phyloP scores from a whole-genome alignment of 2,113 vertebrate genomes.

The Poeciliopsis prolifica region DNA sequence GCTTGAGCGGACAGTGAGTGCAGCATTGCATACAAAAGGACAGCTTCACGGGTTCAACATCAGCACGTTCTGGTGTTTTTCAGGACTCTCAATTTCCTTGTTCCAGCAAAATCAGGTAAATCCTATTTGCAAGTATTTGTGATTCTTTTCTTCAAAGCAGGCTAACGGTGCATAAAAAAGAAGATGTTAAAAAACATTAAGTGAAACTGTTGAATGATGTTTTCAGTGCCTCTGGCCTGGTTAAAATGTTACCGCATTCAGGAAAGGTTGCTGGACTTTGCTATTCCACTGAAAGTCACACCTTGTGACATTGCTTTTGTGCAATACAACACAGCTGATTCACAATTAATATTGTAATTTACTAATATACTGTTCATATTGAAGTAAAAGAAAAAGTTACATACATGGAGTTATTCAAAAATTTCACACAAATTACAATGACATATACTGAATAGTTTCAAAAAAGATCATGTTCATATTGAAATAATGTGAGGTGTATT shows the following conservation, averaged over 20 bases:
- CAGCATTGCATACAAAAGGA: conserved; percentile 54
- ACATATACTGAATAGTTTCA: not conserved
- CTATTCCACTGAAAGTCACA: not conserved
- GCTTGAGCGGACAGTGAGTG: conserved; percentile 51
- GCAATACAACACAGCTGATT: not conserved
- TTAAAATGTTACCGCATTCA: not conserved
- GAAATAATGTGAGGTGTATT: not conserved
- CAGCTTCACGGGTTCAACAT: conserved; percentile 50
- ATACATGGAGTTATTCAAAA: not conserved
- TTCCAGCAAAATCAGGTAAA: conserved; percentile 65
- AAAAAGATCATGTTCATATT: not conserved
- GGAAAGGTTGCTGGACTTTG: not conserved
- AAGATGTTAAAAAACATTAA: not conserved
- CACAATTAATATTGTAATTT: not conserved
- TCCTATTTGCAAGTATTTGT: not conserved
- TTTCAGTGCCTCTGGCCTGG: not conserved
- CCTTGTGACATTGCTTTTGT: conserved; percentile 1
- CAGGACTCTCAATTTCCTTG: conserved; percentile 42
- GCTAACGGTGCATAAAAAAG: not conserved
- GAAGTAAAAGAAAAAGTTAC: not conserved
- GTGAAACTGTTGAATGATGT: not conserved
- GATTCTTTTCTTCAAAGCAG: not conserved
- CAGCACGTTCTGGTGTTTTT: conserved; percentile 30
- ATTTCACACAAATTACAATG: not conserved
- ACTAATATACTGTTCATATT: not conserved